These are phyloP conservation scores for Antheraea yamamai DNA, from an alignment of 2,888 invertebrate genomes.

Conservation along the genomic window DNA sequence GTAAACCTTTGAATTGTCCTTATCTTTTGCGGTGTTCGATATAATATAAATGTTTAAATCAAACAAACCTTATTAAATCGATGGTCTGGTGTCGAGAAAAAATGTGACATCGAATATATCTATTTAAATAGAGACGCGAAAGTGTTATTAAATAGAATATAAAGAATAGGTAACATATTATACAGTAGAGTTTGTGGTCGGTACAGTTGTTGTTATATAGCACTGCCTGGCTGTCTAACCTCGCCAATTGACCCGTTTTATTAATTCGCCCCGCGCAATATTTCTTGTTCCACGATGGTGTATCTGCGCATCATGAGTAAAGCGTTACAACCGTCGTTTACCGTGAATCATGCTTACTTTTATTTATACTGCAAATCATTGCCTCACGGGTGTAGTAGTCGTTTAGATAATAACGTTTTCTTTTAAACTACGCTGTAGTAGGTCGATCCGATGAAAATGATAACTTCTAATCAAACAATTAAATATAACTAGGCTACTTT, in stretches of 20 bases:
- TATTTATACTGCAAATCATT: background rate
- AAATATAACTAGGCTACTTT: too few species aligned
- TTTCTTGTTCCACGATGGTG: background rate
- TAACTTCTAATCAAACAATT: too few species aligned
- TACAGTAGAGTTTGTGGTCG: background rate
- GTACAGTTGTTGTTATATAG: background rate
- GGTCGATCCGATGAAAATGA: too few species aligned
- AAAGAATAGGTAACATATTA: background rate
- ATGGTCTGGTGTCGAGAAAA: too few species aligned
- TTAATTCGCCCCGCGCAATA: conserved; percentile 25
- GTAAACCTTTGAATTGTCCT: too few species aligned
- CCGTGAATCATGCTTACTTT: background rate
- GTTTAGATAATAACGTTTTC: too few species aligned
- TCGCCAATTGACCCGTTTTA: conserved; percentile 26
- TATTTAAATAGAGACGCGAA: too few species aligned
- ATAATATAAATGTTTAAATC: too few species aligned
- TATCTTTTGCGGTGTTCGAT: too few species aligned
- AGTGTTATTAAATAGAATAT: background rate
- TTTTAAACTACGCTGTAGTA: too few species aligned
- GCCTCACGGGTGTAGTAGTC: background rate
- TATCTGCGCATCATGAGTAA: background rate
- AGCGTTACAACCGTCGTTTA: background rate
- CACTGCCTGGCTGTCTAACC: conserved; percentile 18
- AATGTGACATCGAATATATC: too few species aligned
- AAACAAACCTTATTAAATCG: too few species aligned